Base-by-base conservation (phyloP, 2,797 vertebrate species). In the Sebastes elongatus region DNA sequence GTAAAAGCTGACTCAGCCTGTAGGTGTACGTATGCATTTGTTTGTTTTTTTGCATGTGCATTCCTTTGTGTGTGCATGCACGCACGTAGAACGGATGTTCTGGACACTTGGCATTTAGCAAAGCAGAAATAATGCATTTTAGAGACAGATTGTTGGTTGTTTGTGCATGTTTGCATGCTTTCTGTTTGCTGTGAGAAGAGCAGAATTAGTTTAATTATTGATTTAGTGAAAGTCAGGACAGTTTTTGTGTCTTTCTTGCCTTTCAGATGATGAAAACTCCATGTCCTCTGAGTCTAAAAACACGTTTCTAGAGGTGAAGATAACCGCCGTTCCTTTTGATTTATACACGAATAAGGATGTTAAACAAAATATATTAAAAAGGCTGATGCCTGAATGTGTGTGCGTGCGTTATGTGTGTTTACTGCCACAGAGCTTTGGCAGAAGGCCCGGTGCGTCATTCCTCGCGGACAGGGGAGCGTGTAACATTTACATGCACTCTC, bases 401-500 rank as follows among this genome's bases (percentile, higher is more conserved):
- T 71, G 27, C 30, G 7, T 70, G 38, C 11, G 13, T 32, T 72
- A 30, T 68, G 46, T 68, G 32, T 20, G 46, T 49, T 84, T 69
- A 74, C 67, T 7, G 57, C 69, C 67, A 80, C 53, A 8, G 35
- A 83, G 76, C 59, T 56, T 80, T 87, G 83, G 83, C 85, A 88
- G 71, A 57, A 77, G 53, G 83, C 76, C 76, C 4, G 59, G 79
- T 84, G 82, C 38, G 38, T 42, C 38, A 42, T 78, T 75, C 55
- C 73, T 83, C 11, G 27, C 68, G 56, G 28, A 85, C 52, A 46
- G 33, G 28, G 42, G 22, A 66, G 76, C 4, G 27, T 84, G 60
- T 60, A 81, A 83, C 82, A 89, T 90, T 88, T 85, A 81, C 88
- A 92, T 91, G 83, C 79, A 23, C 70, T 71, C 76, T 46, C 2